Conservation (phyloP, 2,113 vertebrate genomes). For the Cynoglossus semilaevis region DNA sequence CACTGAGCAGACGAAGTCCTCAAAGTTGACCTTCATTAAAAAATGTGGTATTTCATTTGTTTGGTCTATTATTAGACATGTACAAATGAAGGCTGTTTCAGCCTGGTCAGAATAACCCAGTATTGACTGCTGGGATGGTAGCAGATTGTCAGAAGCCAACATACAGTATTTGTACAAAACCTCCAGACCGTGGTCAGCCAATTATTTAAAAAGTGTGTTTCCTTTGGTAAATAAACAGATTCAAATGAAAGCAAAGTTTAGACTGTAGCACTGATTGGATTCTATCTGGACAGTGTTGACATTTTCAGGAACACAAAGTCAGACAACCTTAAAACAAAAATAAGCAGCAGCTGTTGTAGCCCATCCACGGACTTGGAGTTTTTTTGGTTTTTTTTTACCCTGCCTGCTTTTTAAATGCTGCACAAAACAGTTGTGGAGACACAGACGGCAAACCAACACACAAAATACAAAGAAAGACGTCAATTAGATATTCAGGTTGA, state of each 20-base stretch:
- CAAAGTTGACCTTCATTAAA: not conserved
- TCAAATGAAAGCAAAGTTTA: not conserved
- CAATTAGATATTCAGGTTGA: not conserved
- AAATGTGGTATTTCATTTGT: not conserved
- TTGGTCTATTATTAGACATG: not conserved
- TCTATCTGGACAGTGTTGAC: slow-evolving; percentile 2
- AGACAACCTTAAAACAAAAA: not conserved
- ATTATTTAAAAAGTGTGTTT: not conserved
- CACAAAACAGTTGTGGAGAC: not conserved
- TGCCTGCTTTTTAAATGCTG: not conserved
- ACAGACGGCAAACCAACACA: not conserved
- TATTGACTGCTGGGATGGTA: not conserved
- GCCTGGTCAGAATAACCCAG: not conserved
- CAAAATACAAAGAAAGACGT: not conserved
- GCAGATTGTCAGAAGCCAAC: not conserved
- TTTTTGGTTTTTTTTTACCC: not conserved
- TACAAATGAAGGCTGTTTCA: not conserved
- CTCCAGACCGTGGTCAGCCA: not conserved
- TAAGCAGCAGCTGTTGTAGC: not conserved
- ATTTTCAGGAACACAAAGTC: not conserved
- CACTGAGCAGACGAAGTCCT: no score
- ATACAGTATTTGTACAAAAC: not conserved
- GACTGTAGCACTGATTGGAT: not conserved
- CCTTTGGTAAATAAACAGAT: not conserved
- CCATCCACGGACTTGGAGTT: not conserved